Conservation (phyloP, 2,113 vertebrate genomes). For the Rhagologus leucostigma region DNA sequence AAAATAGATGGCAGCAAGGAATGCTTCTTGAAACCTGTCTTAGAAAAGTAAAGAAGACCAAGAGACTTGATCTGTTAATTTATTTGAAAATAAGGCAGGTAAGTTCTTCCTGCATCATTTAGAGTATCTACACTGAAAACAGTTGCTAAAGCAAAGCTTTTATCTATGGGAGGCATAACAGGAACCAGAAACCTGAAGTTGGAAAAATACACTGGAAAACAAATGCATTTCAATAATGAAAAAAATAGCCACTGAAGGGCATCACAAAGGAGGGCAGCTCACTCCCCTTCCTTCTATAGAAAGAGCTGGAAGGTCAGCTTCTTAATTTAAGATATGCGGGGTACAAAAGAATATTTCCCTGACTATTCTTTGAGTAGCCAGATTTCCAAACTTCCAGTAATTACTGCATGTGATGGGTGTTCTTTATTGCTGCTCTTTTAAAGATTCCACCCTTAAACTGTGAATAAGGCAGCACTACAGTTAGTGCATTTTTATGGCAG, state of each 20-base stretch:
- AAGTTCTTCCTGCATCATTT: neutral
- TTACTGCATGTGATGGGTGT: neutral
- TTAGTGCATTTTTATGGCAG: neutral
- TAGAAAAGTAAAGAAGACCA: neutral
- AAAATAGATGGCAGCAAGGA: neutral
- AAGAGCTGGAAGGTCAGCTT: neutral
- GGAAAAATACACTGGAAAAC: neutral
- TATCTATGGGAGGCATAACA: neutral
- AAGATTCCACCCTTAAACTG: neutral
- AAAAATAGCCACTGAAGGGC: neutral
- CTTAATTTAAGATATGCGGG: neutral
- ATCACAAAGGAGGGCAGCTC: neutral
- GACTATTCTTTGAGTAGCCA: neutral
- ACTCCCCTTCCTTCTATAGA: constrained; percentile 8
- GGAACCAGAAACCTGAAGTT: neutral
- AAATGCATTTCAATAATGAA: neutral
- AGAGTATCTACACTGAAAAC: neutral
- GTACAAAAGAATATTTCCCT: neutral
- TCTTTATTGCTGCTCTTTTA: neutral
- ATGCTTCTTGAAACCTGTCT: neutral
- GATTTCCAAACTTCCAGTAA: neutral
- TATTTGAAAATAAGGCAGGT: neutral
- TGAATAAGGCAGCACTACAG: neutral
- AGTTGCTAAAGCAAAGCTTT: neutral
- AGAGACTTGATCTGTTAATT: neutral